phyloP scores from a whole-genome alignment of 2,113 vertebrate genomes.

The Platanista minor region DNA sequence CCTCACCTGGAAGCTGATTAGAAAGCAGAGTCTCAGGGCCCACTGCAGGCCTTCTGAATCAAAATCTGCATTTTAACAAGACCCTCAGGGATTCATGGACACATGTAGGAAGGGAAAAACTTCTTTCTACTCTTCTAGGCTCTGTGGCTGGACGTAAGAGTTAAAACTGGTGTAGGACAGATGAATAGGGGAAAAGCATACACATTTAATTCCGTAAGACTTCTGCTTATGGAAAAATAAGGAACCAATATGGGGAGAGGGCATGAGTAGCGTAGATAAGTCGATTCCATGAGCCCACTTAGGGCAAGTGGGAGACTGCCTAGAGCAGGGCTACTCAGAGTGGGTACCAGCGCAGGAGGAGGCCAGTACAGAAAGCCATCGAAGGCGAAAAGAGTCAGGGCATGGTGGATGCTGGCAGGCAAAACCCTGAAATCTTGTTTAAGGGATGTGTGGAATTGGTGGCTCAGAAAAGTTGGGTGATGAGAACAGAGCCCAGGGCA shows the following conservation, averaged over 20 bases:
- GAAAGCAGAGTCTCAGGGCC: background rate
- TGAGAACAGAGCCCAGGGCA: background rate
- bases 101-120: background rate
- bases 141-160: background rate
- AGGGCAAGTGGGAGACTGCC: background rate
- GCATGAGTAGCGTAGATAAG: background rate
- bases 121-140: background rate
- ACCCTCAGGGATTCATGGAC: rapidly evolving
- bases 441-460: background rate
- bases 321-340: background rate
- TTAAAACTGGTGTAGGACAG: background rate
- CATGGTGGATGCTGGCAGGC: too few relatives aligned
- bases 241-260: background rate
- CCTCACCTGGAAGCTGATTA: background rate
- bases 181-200: background rate
- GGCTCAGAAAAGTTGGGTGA: background rate
- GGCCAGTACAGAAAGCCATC: background rate
- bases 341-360: background rate
- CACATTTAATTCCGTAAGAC: background rate
- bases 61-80: background rate
- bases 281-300: background rate
- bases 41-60: background rate
- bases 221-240: background rate
- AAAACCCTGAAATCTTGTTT: background rate
- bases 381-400: background rate